A percentile compares a stretch with the other conserved stretches of the same genome.
Conservation (phyloP, 2,113 vertebrate genomes). For the Gopherus evgoodei region DNA sequence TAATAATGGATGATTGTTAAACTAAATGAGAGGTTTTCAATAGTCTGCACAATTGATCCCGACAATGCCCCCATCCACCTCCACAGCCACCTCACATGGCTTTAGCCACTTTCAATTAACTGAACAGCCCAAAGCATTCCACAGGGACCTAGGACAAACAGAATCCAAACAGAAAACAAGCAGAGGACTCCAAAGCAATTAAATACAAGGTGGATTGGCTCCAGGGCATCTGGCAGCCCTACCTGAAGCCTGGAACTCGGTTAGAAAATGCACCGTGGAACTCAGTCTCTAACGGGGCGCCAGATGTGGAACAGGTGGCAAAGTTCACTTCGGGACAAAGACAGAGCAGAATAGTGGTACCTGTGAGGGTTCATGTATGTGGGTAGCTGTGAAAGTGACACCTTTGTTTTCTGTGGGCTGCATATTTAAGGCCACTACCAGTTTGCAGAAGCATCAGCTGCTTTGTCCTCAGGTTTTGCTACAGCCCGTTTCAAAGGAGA, state of each 20-base stretch:
- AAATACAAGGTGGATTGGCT: conserved; percentile 46
- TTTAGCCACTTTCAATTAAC: conserved; percentile 78
- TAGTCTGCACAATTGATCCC: conserved; percentile 67
- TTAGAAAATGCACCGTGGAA: neutral
- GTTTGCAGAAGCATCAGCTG: neutral
- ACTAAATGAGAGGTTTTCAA: conserved; percentile 72
- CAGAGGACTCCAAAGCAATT: conserved; percentile 58
- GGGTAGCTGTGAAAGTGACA: accelerated
- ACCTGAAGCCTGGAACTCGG: neutral
- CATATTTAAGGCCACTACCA: accelerated
- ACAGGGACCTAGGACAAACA: conserved; percentile 32
- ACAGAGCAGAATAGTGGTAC: neutral
- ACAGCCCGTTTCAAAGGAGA: neutral
- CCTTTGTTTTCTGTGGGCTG: neutral
- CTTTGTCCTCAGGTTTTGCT: conserved; percentile 17
- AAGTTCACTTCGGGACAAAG: neutral
- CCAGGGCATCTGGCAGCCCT: conserved; percentile 18
- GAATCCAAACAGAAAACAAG: conserved; percentile 65
- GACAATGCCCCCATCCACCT: conserved; percentile 44
- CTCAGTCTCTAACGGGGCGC: neutral
- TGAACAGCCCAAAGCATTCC: conserved; percentile 59
- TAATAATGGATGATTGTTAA: conserved; percentile 73
- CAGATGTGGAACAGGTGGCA: neutral
- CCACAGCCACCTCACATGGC: conserved; percentile 38
- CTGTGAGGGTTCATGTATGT: accelerated